These are phyloP conservation scores for Sebastes hubbsi DNA, from an alignment of 2,797 vertebrate genomes.

Conservation along the genomic window DNA sequence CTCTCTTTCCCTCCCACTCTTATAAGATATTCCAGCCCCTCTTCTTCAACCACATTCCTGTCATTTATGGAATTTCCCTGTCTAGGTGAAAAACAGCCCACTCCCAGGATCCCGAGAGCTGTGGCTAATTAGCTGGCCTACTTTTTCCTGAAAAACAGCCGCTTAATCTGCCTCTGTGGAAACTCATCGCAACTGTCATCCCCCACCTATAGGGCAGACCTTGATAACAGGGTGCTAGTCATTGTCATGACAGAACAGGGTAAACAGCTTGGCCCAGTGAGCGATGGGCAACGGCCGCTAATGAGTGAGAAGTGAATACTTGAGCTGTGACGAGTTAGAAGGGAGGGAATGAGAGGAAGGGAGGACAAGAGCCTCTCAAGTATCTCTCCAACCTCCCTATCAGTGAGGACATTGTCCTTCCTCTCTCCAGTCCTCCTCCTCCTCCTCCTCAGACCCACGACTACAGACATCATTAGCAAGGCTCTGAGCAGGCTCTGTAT, in stretches of 20 bases:
- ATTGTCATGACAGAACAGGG: slow-evolving; percentile 60
- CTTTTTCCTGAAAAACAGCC: slow-evolving; percentile 50
- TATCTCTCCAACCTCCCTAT: slow-evolving; percentile 68
- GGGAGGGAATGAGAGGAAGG: slow-evolving; percentile 48
- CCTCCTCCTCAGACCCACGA: slow-evolving; percentile 12
- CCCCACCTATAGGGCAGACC: slow-evolving; percentile 44
- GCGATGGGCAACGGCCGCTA: slow-evolving; percentile 67
- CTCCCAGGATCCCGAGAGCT: slow-evolving; percentile 49
- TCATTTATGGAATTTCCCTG: slow-evolving; percentile 68
- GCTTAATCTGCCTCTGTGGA: slow-evolving; percentile 64
- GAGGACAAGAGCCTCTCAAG: slow-evolving; percentile 66
- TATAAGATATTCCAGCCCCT: slow-evolving; percentile 46
- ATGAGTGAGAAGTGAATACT: slow-evolving; percentile 77
- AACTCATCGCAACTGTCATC: slow-evolving; percentile 69
- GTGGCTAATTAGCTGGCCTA: slow-evolving; percentile 77
- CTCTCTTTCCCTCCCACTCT: slow-evolving; percentile 55
- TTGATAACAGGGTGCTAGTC: slow-evolving; percentile 71
- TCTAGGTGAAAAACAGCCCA: slow-evolving; percentile 71
- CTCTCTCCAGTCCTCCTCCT: slow-evolving; percentile 52
- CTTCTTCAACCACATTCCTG: slow-evolving; percentile 57
- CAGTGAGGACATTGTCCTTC: slow-evolving; percentile 62
- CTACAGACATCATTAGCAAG: slow-evolving; percentile 72
- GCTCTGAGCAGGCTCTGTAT: slow-evolving; percentile 39
- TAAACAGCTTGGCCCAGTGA: slow-evolving; percentile 71
- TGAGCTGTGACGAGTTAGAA: slow-evolving; percentile 58